Conservation (phyloP, 2,888 invertebrate species). For the Andrena haemorrhoa region DNA sequence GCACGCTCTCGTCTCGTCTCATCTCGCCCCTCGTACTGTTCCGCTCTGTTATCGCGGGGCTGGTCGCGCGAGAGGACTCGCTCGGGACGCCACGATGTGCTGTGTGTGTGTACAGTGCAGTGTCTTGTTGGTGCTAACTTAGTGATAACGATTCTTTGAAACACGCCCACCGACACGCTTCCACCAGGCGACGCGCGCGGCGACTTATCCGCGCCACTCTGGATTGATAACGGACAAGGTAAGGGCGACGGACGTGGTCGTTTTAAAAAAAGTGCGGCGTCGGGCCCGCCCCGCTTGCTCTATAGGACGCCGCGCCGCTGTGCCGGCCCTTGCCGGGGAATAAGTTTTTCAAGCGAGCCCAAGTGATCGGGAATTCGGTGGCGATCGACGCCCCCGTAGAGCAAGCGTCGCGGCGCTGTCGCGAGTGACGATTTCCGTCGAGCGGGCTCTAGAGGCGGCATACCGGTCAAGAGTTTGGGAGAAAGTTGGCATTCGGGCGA, state of each 20-base stretch:
- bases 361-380: background rate
- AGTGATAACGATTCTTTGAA: conserved; percentile 75
- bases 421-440: too few species aligned
- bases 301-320: background rate
- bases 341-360: too few species aligned
- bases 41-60: background rate
- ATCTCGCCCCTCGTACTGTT: background rate
- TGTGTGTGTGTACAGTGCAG: conserved; percentile 84
- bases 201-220: conserved; percentile 43
- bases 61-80: conserved; percentile 20
- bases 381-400: background rate
- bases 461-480: too few species aligned
- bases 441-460: too few species aligned
- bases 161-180: conserved; percentile 47
- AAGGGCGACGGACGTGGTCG: conserved; percentile 14
- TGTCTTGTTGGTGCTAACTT: conserved; percentile 83
- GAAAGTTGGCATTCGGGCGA: too few species aligned
- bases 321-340: too few species aligned
- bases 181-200: conserved; percentile 27
- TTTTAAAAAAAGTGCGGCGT: too few species aligned
- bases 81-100: conserved; percentile 79
- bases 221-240: conserved; percentile 42
- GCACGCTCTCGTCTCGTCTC: background rate
- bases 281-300: too few species aligned
- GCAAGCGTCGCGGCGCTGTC: background rate